Evolutionary conservation across 2,113 vertebrate genomes (phyloP), one percentile per base, ranked within the genome.

Genomic region (Anoplopoma fimbria): DNA sequence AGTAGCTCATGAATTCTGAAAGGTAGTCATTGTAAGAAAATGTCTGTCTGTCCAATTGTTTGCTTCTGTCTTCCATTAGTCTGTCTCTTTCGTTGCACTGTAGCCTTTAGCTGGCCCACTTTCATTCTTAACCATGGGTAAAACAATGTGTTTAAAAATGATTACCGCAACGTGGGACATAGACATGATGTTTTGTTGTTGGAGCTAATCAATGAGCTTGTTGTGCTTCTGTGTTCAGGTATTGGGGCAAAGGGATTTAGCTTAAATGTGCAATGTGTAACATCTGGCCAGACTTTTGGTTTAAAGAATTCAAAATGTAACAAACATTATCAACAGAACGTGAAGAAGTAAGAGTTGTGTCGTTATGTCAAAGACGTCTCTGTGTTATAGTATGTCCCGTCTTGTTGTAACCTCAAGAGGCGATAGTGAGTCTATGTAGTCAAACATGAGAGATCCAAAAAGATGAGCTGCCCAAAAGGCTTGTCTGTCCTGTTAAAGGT

Each of bases 121-220:
- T 45, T 60, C 10, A 14, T n/a, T 72, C 33, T 4, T 1, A 47
- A 47, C 29, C 47, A 47, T 76, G 63, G 29, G 19, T 69, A 38
- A 47, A 75, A 73, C 53, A 19, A 1, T 29, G 9, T 69, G 64
- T 82, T 67, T 53, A 58, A 72, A 31, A 9, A 53, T 42, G 36
- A 49, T 67, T 58, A 27, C 33, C 64, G 64, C 33, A 71, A 29
- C 29, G 79, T 31, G 40, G 19, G 36, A 47, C 31, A 27, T 74
- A 38, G 47, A 13, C 12, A 33, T 36, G 21, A 10, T 58, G 33
- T 60, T 71, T 84, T 84, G 49, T 53, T 77, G 19, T 36, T 47
- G 10, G 34, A 19, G 34, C 27, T 63, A 68, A 81, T 87, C 58
- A 45, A 45, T 76, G 36, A 67, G 49, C 69, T 79, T 61, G 65